These are phyloP conservation scores for Clarias gariepinus DNA, from an alignment of 2,113 vertebrate genomes.

Conservation along the genomic window DNA sequence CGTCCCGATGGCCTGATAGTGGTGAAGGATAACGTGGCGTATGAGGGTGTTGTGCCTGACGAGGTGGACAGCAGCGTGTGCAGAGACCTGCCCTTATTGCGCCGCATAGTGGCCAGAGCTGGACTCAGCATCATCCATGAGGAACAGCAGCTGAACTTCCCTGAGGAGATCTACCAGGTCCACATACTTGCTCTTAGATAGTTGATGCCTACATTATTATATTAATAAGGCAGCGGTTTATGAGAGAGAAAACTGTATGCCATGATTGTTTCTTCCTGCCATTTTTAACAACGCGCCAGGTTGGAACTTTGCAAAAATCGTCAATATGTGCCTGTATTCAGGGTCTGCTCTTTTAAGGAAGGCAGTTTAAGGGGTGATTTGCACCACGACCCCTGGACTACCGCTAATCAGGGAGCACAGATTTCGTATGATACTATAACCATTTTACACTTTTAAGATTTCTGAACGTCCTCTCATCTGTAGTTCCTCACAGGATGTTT, in stretches of 20 bases:
- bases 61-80: conserved; percentile 98
- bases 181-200: conserved; percentile 92
- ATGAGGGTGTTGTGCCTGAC: conserved; percentile 89
- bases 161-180: conserved; percentile 94
- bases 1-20: conserved; percentile 85
- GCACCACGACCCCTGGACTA: conserved; percentile 6
- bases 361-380: background rate
- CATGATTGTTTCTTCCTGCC: conserved; percentile 13
- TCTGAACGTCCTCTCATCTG: background rate
- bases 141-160: conserved; percentile 90
- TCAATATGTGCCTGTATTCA: background rate
- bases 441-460: conserved; percentile 20
- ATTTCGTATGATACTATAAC: background rate
- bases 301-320: background rate
- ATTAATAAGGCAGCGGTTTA: background rate
- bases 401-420: background rate
- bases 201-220: background rate
- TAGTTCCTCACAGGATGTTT: background rate
- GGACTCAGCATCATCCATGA: conserved; percentile 83
- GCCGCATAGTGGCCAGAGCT: conserved; percentile 73
- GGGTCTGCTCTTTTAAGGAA: conserved; percentile 17
- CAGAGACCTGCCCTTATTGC: conserved; percentile 81
- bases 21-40: conserved; percentile 97
- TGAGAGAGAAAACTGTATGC: background rate
- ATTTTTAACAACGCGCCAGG: conserved; percentile 14